These are phyloP conservation scores for Orthonychiurus folsomi DNA, from an alignment of 2,888 invertebrate species.

Conservation along the genomic window DNA sequence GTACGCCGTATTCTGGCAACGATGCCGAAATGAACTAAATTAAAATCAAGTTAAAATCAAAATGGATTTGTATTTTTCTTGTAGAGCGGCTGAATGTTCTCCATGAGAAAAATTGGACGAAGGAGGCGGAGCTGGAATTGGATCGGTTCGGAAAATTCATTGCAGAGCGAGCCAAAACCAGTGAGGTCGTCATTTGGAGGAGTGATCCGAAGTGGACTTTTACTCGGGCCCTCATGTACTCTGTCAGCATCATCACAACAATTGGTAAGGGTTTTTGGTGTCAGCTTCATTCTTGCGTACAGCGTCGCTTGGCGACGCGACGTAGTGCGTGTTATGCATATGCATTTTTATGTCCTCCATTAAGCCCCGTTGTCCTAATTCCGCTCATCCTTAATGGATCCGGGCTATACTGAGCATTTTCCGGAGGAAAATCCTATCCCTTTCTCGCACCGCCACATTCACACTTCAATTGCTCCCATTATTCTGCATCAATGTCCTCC, in stretches of 20 bases:
- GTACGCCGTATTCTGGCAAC: too few species aligned
- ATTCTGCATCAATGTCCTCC: not conserved
- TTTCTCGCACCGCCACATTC: too few species aligned
- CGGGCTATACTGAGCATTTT: too few species aligned
- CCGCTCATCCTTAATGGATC: too few species aligned
- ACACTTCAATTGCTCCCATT: not conserved
- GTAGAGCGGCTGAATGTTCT: conserved; percentile 70
- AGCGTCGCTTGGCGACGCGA: too few species aligned
- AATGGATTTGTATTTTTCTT: too few species aligned
- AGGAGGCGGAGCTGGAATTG: conserved; percentile 65
- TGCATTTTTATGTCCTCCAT: conserved; percentile 1
- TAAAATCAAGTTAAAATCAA: too few species aligned
- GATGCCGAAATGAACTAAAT: too few species aligned
- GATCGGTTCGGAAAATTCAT: conserved; percentile 70
- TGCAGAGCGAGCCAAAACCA: conserved; percentile 45
- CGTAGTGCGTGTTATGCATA: too few species aligned
- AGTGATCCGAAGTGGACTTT: conserved; percentile 62
- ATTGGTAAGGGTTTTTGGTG: conserved; percentile 78
- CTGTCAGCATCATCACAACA: conserved; percentile 77
- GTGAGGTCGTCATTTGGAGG: conserved; percentile 22
- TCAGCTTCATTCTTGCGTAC: too few species aligned
- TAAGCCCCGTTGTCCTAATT: not conserved
- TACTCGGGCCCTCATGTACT: conserved; percentile 69
- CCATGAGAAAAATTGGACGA: conserved; percentile 75
- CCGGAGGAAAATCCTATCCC: too few species aligned